Conservation (phyloP, 2,113 vertebrate species). For the Pseudolaguvia tuberculata region DNA sequence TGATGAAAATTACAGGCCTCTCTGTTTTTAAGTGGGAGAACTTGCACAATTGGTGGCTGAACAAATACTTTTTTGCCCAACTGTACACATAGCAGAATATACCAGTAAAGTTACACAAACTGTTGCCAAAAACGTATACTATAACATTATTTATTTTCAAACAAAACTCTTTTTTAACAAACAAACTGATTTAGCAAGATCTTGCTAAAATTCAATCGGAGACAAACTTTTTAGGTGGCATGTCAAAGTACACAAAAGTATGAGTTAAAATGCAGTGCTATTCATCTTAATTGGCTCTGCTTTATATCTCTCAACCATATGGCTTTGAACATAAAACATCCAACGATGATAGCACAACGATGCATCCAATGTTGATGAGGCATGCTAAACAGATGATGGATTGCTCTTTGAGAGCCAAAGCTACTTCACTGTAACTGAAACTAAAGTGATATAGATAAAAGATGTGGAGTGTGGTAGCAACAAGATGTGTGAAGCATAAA, state of each 20-base stretch:
- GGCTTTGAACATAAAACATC: constrained; percentile 40
- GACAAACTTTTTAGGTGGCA: background rate
- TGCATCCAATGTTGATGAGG: constrained; percentile 51
- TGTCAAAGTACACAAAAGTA: background rate
- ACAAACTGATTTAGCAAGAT: background rate
- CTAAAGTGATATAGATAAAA: constrained; percentile 39
- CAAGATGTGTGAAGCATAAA: constrained; percentile 61
- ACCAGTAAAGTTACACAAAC: background rate
- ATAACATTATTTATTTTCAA: background rate
- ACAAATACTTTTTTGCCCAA: too few species aligned
- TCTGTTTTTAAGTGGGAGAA: too few species aligned
- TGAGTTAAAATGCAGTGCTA: background rate
- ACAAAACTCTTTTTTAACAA: background rate
- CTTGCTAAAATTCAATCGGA: background rate
- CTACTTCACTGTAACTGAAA: constrained; percentile 55
- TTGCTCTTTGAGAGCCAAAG: constrained; percentile 64
- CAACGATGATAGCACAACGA: constrained; percentile 36
- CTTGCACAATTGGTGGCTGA: too few species aligned
- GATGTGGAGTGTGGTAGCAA: constrained; percentile 33
- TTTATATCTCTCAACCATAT: constrained; percentile 42
- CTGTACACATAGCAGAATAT: too few species aligned
- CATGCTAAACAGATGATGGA: constrained; percentile 63
- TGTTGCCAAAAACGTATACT: background rate
- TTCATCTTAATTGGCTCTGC: constrained; percentile 35
- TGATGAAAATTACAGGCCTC: too few species aligned